Conservation (phyloP, 2,113 vertebrate species). For the Sapayoa aenigma region DNA sequence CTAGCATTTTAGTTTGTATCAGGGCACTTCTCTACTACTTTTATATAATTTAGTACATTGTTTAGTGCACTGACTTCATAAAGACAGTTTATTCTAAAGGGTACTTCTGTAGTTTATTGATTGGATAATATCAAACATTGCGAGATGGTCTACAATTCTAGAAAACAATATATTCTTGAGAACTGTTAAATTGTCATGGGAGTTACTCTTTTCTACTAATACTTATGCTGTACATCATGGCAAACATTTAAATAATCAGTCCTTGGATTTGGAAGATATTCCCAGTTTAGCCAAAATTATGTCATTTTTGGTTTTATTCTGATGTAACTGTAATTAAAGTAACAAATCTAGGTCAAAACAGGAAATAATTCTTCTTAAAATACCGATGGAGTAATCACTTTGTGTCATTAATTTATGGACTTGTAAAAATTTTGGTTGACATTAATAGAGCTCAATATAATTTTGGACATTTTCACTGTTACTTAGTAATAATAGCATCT, state of each 20-base stretch:
- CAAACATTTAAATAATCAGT: not conserved
- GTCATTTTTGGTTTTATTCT: slow-evolving; percentile 29
- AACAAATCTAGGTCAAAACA: slow-evolving; percentile 1
- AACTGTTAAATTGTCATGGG: not conserved
- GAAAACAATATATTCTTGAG: not conserved
- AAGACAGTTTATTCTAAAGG: not conserved
- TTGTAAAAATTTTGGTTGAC: not conserved
- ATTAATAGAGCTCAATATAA: not conserved
- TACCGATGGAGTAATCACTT: not conserved
- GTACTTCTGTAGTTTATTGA: not conserved
- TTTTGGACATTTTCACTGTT: not conserved
- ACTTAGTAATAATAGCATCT: not conserved
- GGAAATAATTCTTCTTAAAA: slow-evolving; percentile 15
- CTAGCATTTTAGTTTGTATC: not conserved
- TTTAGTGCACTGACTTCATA: not conserved
- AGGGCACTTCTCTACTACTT: not conserved
- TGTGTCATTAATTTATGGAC: not conserved
- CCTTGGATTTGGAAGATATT: not conserved
- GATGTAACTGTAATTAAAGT: slow-evolving; percentile 17
- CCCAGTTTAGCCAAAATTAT: not conserved
- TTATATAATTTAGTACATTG: not conserved
- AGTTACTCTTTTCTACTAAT: not conserved
- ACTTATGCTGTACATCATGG: not conserved
- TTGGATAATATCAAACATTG: not conserved
- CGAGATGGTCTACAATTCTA: not conserved